Evolutionary conservation across 2,797 vertebrate genomes (phyloP).

Genomic region (Eulemur albifrons): DNA sequence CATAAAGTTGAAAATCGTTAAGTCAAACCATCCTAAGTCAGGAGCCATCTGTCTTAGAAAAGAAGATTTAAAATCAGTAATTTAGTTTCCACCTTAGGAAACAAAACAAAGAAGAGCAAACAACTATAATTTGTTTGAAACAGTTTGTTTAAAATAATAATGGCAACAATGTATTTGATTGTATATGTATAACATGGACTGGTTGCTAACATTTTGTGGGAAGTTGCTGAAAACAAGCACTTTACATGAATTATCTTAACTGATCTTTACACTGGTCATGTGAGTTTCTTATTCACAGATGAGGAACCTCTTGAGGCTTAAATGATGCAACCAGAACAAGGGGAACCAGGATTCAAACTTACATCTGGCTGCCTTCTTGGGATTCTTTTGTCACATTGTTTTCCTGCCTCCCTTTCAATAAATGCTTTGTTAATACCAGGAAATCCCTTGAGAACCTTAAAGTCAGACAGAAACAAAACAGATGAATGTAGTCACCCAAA

Average conservation of each 20-base stretch:
- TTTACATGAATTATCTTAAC: conserved; percentile 19
- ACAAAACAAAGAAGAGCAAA: neutral
- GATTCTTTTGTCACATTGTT: conserved; percentile 9
- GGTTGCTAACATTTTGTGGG: neutral
- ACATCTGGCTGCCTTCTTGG: neutral
- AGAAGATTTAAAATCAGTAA: neutral
- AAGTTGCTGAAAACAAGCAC: neutral
- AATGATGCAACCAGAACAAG: neutral
- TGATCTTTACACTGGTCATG: neutral
- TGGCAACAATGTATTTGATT: no score
- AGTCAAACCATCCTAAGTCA: neutral
- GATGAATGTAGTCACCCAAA: neutral
- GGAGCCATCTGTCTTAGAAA: neutral
- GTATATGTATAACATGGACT: neutral
- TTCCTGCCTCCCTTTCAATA: neutral
- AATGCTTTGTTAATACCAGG: neutral
- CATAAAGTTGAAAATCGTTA: neutral
- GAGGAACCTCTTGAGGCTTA: neutral
- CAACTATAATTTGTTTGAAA: no score
- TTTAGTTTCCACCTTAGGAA: neutral
- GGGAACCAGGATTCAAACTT: neutral
- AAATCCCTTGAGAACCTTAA: conserved; percentile 29
- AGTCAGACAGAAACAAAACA: neutral
- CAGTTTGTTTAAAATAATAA: no score
- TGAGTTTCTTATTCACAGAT: conserved; percentile 20